phyloP scores from a whole-genome alignment of 2,113 vertebrate genomes.

The Zosterops lateralis region DNA sequence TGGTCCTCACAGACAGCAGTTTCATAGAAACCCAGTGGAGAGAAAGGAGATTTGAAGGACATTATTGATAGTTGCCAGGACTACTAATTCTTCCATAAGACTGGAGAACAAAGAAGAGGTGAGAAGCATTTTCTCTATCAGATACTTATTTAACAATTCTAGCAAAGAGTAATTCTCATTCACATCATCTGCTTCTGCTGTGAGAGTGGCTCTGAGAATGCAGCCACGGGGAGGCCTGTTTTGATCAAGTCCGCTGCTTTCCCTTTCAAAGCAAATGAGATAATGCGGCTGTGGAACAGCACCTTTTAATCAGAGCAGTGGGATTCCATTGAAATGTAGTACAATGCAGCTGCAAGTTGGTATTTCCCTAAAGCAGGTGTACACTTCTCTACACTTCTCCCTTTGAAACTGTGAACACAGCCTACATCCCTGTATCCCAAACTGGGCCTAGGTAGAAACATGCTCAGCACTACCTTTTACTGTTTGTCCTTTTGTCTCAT shows the following conservation, averaged over 20 bases:
- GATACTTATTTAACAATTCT: constrained; percentile 43
- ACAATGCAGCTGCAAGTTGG: constrained; percentile 39
- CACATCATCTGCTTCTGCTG: constrained; percentile 23
- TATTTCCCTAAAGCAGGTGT: constrained; percentile 38
- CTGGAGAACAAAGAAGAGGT: constrained; percentile 43
- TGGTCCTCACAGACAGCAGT: not conserved
- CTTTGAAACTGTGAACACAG: constrained; percentile 12
- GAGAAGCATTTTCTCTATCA: constrained; percentile 42
- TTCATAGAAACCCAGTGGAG: not conserved
- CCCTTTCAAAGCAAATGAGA: constrained; percentile 59
- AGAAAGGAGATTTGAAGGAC: not conserved
- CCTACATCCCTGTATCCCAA: not conserved
- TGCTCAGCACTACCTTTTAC: not conserved
- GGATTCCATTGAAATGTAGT: constrained; percentile 24
- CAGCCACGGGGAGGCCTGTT: constrained; percentile 40
- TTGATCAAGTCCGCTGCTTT: constrained; percentile 60
- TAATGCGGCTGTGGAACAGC: constrained; percentile 40
- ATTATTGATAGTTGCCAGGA: constrained; percentile 5
- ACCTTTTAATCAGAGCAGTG: constrained; percentile 57
- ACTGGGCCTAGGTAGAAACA: not conserved
- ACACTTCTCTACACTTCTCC: not conserved
- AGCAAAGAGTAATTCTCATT: constrained; percentile 50
- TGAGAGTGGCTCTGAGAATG: constrained; percentile 36
- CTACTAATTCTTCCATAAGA: constrained; percentile 29
- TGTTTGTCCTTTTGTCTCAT: not conserved